phyloP scores from a whole-genome alignment of 2,113 vertebrate genomes.

The Kryptolebias marmoratus region DNA sequence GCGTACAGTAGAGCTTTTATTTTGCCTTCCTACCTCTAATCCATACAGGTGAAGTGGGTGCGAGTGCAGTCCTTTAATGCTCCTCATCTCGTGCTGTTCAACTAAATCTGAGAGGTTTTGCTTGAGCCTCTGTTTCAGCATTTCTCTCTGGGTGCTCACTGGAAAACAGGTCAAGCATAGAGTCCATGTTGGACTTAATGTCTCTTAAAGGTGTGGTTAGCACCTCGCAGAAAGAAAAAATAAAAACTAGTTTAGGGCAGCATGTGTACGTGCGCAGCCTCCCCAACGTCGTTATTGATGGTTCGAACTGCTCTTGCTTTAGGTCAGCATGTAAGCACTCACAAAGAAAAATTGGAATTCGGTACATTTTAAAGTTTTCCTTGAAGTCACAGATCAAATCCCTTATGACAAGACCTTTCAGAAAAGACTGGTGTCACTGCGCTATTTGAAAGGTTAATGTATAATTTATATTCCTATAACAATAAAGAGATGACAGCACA shows the following conservation, averaged over 20 bases:
- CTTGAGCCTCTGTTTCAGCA: background rate
- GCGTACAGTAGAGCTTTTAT: background rate
- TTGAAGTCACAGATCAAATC: slow-evolving; percentile 16
- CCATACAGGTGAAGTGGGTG: background rate
- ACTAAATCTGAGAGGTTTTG: slow-evolving; percentile 2
- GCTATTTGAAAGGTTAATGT: slow-evolving; percentile 54
- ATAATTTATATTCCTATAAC: slow-evolving; percentile 38
- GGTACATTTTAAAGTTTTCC: slow-evolving; percentile 4
- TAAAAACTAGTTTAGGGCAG: slow-evolving; percentile 4
- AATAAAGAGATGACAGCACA: slow-evolving; percentile 15
- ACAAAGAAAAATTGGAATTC: slow-evolving; percentile 1
- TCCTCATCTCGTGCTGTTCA: background rate
- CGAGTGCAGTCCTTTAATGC: background rate
- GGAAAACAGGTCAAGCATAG: slow-evolving; percentile 3
- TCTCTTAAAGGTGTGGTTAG: slow-evolving; percentile 11
- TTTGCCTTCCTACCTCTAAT: background rate
- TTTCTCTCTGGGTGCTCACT: background rate
- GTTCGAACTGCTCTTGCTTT: slow-evolving; percentile 4
- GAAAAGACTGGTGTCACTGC: slow-evolving; percentile 2
- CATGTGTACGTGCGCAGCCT: slow-evolving; percentile 3
- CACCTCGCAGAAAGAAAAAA: background rate
- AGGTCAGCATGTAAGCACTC: background rate
- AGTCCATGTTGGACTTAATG: background rate
- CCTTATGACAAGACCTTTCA: background rate
- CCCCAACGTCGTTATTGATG: slow-evolving; percentile 13